Percentiles rank a stretch among this genome's conserved stretches.
Conservation (phyloP, 2,113 vertebrate species). For the Oenanthe oenanthe region DNA sequence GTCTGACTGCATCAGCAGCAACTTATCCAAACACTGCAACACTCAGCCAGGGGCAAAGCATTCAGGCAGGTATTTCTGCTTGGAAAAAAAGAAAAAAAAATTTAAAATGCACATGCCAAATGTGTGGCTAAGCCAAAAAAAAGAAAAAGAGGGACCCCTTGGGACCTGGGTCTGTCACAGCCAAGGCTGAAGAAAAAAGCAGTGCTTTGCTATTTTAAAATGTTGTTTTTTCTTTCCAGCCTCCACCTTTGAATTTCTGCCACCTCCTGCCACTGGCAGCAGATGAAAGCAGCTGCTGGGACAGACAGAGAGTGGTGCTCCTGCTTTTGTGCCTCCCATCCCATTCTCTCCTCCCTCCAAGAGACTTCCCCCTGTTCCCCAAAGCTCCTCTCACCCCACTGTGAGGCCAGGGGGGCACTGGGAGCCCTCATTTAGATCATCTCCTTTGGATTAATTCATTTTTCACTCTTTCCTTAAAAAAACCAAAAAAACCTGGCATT, state of each 20-base stretch:
- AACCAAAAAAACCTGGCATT: background rate
- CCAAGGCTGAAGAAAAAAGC: background rate
- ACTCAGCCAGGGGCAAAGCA: background rate
- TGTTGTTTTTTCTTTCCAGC: background rate
- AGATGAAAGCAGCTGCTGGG: background rate
- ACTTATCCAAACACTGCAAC: background rate
- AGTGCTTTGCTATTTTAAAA: background rate
- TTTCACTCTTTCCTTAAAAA: background rate
- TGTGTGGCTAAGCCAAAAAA: background rate
- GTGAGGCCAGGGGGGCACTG: background rate
- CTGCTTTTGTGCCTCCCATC: background rate
- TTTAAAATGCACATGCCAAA: background rate
- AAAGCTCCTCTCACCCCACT: background rate
- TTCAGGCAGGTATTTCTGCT: background rate
- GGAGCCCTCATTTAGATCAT: background rate
- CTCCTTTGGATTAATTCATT: background rate
- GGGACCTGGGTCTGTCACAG: background rate
- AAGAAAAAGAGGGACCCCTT: background rate
- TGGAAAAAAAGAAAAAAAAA: background rate
- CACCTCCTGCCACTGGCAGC: background rate
- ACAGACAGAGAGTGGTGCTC: background rate
- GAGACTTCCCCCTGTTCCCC: rapidly evolving
- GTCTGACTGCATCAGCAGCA: background rate
- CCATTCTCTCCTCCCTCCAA: background rate
- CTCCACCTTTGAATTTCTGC: background rate